Evolutionary conservation across 2,797 vertebrate genomes (phyloP).

Genomic region (Lagocephalus sceleratus): DNA sequence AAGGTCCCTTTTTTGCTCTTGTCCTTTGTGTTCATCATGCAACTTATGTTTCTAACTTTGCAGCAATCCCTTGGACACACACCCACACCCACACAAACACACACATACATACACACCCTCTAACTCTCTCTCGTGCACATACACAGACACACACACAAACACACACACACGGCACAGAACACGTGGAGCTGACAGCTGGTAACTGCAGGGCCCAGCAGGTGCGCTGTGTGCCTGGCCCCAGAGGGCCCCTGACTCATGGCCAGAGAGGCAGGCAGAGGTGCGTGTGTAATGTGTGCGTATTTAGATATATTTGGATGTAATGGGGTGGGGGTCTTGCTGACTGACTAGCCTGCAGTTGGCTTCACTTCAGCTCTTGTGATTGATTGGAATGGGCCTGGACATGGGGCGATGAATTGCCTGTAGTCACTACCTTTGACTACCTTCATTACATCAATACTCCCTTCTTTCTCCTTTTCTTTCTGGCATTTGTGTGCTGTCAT

Average conservation of each 20-base stretch:
- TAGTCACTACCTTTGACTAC: slow-evolving; percentile 82
- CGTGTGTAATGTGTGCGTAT: slow-evolving; percentile 33
- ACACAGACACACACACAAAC: slow-evolving; percentile 24
- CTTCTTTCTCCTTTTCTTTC: slow-evolving; percentile 24
- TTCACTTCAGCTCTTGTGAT: slow-evolving; percentile 75
- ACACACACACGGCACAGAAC: slow-evolving; percentile 55
- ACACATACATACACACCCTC: slow-evolving; percentile 25
- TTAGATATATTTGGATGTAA: slow-evolving; percentile 35
- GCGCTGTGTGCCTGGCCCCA: slow-evolving; percentile 66
- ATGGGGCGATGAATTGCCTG: slow-evolving; percentile 67
- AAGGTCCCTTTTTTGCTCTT: slow-evolving; percentile 30
- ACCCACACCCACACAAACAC: slow-evolving; percentile 4
- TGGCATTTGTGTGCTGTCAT: slow-evolving; percentile 37
- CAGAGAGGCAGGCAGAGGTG: slow-evolving; percentile 61
- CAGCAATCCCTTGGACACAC: slow-evolving; percentile 42
- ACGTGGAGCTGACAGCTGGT: slow-evolving; percentile 80
- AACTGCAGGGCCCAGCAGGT: slow-evolving; percentile 79
- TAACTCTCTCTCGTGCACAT: slow-evolving; percentile 13
- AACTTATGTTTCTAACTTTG: slow-evolving; percentile 59
- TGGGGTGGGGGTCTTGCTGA: slow-evolving; percentile 41
- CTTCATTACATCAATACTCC: slow-evolving; percentile 67
- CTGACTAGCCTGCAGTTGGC: slow-evolving; percentile 69
- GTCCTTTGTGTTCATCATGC: slow-evolving; percentile 9
- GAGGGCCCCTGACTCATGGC: slow-evolving; percentile 76
- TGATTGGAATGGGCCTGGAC: slow-evolving; percentile 72